Evolutionary conservation across 2,797 vertebrate species (phyloP).

Genomic region (Melanotaenia pygmaea): DNA sequence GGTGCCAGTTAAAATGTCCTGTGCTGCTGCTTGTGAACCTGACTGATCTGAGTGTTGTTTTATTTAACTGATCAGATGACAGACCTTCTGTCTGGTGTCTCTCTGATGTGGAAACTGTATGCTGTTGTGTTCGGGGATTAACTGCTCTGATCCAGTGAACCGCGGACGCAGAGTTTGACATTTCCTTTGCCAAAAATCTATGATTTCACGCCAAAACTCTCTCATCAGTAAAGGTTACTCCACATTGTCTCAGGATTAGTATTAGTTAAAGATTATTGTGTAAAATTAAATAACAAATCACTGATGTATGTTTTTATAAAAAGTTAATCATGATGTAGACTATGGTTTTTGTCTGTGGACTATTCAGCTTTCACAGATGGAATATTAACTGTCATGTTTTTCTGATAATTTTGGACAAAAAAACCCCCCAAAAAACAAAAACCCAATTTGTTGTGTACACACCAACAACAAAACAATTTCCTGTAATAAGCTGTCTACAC

Average conservation of each 20-base stretch:
- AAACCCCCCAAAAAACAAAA: too few relatives aligned
- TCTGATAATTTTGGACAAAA: too few relatives aligned
- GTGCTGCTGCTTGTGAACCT: not conserved
- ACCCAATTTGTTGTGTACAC: too few relatives aligned
- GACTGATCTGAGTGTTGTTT: constrained; percentile 27
- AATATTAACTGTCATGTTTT: too few relatives aligned
- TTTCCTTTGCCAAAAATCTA: constrained; percentile 4
- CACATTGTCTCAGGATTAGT: not conserved
- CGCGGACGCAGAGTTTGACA: not conserved
- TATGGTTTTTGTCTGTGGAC: too few relatives aligned
- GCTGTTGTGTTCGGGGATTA: constrained; percentile 41
- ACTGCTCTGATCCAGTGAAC: constrained; percentile 30
- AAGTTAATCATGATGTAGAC: too few relatives aligned
- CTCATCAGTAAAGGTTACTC: not conserved
- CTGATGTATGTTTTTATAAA: too few relatives aligned
- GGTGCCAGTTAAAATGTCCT: not conserved
- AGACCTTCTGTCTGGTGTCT: constrained; percentile 10
- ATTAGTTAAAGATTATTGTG: not conserved
- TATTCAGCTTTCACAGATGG: too few relatives aligned
- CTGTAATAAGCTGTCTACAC: too few relatives aligned
- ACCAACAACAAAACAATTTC: too few relatives aligned
- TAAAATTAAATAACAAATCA: not conserved
- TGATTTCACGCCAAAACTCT: not conserved
- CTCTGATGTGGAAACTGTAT: constrained; percentile 12
- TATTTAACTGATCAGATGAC: constrained; percentile 32